Conservation (phyloP, 2,888 invertebrate species). For the Hirtodrosophila confusa region DNA sequence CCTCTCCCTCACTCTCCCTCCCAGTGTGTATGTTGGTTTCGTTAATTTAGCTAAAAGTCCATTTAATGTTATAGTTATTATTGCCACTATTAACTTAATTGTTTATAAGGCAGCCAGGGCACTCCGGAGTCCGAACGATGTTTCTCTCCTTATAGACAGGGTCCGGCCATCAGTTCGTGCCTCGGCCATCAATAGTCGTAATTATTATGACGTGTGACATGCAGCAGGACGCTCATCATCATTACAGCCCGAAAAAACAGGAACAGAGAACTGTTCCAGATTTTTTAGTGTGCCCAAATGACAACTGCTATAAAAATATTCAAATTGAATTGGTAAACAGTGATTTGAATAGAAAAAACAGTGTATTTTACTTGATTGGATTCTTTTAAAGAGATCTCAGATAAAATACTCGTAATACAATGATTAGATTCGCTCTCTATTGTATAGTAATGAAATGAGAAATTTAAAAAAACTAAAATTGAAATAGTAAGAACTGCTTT, state of each 20-base stretch:
- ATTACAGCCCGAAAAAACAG: constrained; percentile 30
- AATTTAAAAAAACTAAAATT: no score
- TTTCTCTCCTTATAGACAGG: constrained; percentile 20
- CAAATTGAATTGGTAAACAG: no score
- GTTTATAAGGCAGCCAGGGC: constrained; percentile 38
- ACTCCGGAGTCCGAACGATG: neutral
- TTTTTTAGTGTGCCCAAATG: no score
- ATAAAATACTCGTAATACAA: no score
- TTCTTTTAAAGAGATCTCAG: no score
- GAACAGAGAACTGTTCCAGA: neutral
- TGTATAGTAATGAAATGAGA: no score
- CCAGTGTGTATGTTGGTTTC: constrained; percentile 40
- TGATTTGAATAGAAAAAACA: no score
- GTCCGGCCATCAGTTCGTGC: neutral
- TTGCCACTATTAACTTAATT: constrained; percentile 67
- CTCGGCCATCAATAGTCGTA: constrained; percentile 26
- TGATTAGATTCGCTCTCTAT: no score
- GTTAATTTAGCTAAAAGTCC: constrained; percentile 79
- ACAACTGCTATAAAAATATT: no score
- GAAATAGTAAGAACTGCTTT: no score
- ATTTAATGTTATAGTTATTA: constrained; percentile 70
- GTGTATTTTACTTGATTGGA: no score
- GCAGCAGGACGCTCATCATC: constrained; percentile 60
- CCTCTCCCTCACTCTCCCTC: neutral
- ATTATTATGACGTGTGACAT: constrained; percentile 68